A percentile compares a stretch with the other conserved stretches of the same genome.
phyloP scores from a whole-genome alignment of 2,888 invertebrate species.

The Adelphocoris suturalis region DNA sequence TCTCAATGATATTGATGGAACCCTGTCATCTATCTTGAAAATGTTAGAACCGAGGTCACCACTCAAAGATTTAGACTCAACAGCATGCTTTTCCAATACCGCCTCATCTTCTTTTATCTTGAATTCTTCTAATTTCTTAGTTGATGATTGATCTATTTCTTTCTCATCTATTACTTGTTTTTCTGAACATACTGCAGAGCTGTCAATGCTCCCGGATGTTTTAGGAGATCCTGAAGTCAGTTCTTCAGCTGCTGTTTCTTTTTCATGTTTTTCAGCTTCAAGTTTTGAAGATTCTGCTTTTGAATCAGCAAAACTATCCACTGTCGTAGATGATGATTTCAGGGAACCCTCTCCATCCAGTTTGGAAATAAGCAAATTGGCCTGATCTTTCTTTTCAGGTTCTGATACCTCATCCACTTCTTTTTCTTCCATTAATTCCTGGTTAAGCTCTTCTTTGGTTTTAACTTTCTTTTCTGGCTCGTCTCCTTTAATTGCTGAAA shows the following conservation, averaged over 20 bases:
- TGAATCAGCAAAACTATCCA: conserved; percentile 1
- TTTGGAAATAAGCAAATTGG: conserved; percentile 17
- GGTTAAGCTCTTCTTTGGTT: conserved; percentile 79
- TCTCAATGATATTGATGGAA: conserved; percentile 54
- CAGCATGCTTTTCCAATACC: neutral
- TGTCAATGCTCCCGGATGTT: neutral
- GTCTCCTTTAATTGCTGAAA: neutral
- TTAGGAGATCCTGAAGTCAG: neutral
- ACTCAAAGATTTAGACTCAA: neutral
- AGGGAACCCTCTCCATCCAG: neutral
- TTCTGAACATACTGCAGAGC: neutral
- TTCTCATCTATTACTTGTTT: neutral
- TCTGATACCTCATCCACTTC: neutral
- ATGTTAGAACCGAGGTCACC: neutral
- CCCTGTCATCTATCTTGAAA: conserved; percentile 48
- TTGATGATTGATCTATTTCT: neutral
- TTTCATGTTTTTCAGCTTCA: conserved; percentile 27
- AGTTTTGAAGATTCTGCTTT: conserved; percentile 42
- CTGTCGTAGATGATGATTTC: neutral
- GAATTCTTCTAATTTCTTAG: neutral
- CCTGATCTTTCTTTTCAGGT: conserved; percentile 40
- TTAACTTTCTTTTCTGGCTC: neutral
- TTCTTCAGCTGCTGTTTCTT: neutral
- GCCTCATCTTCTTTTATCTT: neutral
- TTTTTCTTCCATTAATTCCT: conserved; percentile 79